These are phyloP conservation scores for Amphiura filiformis DNA, from an alignment of 35 echinoderm and acorn worm genomes.

Conservation along the genomic window DNA sequence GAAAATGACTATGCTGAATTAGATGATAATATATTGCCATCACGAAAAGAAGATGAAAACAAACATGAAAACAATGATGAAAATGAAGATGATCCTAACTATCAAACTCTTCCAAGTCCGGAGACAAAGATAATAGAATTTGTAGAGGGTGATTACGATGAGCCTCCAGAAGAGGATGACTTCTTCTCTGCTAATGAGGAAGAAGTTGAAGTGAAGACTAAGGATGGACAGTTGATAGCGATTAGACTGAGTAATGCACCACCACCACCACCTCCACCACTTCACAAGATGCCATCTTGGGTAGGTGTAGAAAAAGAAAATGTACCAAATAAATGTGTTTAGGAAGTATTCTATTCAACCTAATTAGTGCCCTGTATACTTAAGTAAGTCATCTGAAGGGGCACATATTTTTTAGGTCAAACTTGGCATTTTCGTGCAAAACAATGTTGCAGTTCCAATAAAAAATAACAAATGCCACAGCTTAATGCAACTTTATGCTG, in stretches of 20 bases:
- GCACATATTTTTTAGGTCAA: too few species aligned
- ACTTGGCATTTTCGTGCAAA: too few species aligned
- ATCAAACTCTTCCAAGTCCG: conserved; percentile 16
- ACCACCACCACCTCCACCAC: not conserved
- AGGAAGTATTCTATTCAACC: not conserved
- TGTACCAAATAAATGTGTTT: not conserved
- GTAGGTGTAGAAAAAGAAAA: too few species aligned
- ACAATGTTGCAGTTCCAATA: too few species aligned
- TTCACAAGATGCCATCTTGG: conserved; percentile 43
- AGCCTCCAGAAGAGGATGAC: conserved; percentile 48
- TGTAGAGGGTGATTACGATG: conserved; percentile 57
- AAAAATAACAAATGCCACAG: too few species aligned
- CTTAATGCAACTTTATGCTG: too few species aligned
- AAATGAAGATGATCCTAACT: not conserved
- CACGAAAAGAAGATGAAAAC: not conserved
- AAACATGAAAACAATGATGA: too few species aligned
- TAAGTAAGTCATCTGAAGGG: not conserved
- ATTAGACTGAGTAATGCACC: not conserved
- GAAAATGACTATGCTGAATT: not conserved
- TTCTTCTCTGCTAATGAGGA: conserved; percentile 45
- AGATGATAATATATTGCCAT: not conserved
- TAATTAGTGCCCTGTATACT: not conserved
- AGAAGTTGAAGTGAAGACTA: not conserved
- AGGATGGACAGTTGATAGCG: not conserved
- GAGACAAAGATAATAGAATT: not conserved